Evolutionary conservation across 2,797 vertebrate species (phyloP).

Genomic region (Cercopithecus neglectus): DNA sequence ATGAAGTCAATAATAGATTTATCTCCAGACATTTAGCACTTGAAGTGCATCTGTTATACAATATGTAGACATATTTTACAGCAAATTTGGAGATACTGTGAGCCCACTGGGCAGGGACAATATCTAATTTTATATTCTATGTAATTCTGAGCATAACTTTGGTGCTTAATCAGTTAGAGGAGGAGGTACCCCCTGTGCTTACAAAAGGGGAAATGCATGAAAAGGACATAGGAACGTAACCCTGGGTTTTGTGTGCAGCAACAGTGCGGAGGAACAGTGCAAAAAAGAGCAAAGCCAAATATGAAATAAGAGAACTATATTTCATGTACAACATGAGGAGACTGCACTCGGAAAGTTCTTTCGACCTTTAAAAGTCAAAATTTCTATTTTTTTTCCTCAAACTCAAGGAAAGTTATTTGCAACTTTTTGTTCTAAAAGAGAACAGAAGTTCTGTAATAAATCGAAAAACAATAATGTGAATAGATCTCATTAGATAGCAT

Average conservation of each 20-base stretch:
- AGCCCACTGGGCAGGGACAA: constrained; percentile 80
- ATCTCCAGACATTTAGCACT: constrained; percentile 82
- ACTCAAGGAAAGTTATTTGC: constrained; percentile 1
- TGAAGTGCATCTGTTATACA: constrained; percentile 82
- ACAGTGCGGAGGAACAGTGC: neutral
- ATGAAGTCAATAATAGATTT: constrained; percentile 82
- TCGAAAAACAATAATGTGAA: constrained; percentile 22
- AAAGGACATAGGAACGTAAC: neutral
- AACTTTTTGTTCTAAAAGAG: constrained; percentile 34
- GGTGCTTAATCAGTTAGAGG: constrained; percentile 69
- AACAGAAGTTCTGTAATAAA: constrained; percentile 18
- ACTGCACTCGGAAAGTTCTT: neutral
- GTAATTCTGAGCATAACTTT: constrained; percentile 74
- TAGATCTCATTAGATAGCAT: neutral
- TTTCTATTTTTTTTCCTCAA: constrained; percentile 15
- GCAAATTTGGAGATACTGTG: constrained; percentile 81
- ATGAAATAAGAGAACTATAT: neutral
- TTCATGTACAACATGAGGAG: neutral
- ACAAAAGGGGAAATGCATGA: neutral
- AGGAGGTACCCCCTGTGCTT: neutral
- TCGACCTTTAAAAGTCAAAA: constrained; percentile 35
- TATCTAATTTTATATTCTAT: constrained; percentile 81
- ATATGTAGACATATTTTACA: constrained; percentile 82
- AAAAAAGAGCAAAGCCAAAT: neutral
- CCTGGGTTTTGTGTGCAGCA: neutral